These are phyloP conservation scores for Platyrinchus mystaceus DNA, from an alignment of 2,797 vertebrate species.

Conservation along the genomic window DNA sequence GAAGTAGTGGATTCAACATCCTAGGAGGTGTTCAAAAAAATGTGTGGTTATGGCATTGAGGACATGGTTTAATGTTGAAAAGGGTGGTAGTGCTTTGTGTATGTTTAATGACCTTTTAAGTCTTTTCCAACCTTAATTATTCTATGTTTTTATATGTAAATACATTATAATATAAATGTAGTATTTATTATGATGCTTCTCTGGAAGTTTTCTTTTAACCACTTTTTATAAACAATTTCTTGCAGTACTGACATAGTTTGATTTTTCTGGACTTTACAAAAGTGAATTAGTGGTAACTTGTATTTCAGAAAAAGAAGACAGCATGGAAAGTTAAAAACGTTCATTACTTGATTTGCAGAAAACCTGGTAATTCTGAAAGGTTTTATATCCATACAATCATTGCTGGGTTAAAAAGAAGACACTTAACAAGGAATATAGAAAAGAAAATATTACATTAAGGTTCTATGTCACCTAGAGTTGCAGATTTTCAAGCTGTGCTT, in stretches of 20 bases:
- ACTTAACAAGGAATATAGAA: neutral
- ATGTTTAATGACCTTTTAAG: neutral
- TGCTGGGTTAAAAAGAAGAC: neutral
- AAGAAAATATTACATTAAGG: neutral
- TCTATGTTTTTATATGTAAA: neutral
- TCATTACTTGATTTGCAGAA: conserved; percentile 8
- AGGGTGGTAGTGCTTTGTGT: neutral
- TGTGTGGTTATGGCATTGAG: neutral
- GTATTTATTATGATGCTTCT: neutral
- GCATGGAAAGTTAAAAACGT: neutral
- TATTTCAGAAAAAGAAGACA: conserved; percentile 52
- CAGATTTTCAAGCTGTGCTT: neutral
- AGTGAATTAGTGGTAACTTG: neutral
- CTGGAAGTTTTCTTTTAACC: neutral
- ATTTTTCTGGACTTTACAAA: neutral
- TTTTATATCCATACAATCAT: neutral
- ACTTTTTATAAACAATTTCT: neutral
- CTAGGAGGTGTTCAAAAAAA: neutral
- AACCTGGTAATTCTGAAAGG: conserved; percentile 21
- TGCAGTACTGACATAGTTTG: neutral
- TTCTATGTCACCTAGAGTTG: neutral
- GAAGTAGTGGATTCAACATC: neutral
- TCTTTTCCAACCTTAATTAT: neutral
- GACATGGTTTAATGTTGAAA: neutral
- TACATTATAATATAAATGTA: neutral